Percentiles rank a stretch among this genome's conserved stretches.
phyloP scores from a whole-genome alignment of 2,113 vertebrate species.

The Leptobrachium leishanense region DNA sequence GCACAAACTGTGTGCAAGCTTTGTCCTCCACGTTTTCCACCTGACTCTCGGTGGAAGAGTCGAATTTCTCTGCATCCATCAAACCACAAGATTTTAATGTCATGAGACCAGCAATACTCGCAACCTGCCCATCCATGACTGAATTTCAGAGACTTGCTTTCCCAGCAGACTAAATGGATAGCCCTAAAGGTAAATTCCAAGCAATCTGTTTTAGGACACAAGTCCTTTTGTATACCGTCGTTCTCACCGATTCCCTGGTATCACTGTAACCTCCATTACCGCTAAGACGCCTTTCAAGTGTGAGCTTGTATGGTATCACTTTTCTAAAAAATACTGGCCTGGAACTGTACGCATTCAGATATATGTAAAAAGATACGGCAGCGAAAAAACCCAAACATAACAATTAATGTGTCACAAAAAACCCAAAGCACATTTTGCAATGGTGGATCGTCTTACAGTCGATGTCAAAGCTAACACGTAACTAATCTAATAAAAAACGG shows the following conservation, averaged over 20 bases:
- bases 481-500: constrained; percentile 53
- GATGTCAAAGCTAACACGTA: constrained; percentile 55
- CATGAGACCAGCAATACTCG: constrained; percentile 70
- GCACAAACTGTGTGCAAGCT: constrained; percentile 65
- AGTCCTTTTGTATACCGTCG: constrained; percentile 76
- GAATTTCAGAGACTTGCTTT: constrained; percentile 84
- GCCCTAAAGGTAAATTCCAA: constrained; percentile 87
- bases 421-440: constrained; percentile 48
- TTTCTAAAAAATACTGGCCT: constrained; percentile 57
- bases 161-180: constrained; percentile 66
- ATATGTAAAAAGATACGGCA: constrained; percentile 53
- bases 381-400: constrained; percentile 55
- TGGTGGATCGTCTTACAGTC: constrained; percentile 51
- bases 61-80: constrained; percentile 89
- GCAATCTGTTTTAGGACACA: constrained; percentile 77
- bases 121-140: constrained; percentile 79
- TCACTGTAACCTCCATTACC: constrained; percentile 65
- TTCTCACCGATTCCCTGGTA: constrained; percentile 51
- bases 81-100: constrained; percentile 74
- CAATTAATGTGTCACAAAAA: constrained; percentile 55
- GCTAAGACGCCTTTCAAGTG: constrained; percentile 71
- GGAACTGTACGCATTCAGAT: constrained; percentile 54
- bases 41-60: constrained; percentile 75
- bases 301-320: constrained; percentile 76
- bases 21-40: constrained; percentile 66